Percentiles rank a stretch among this genome's conserved stretches.
Conservation (phyloP, 1,140 invertebrate genomes). For the Eubasilissa regina region DNA sequence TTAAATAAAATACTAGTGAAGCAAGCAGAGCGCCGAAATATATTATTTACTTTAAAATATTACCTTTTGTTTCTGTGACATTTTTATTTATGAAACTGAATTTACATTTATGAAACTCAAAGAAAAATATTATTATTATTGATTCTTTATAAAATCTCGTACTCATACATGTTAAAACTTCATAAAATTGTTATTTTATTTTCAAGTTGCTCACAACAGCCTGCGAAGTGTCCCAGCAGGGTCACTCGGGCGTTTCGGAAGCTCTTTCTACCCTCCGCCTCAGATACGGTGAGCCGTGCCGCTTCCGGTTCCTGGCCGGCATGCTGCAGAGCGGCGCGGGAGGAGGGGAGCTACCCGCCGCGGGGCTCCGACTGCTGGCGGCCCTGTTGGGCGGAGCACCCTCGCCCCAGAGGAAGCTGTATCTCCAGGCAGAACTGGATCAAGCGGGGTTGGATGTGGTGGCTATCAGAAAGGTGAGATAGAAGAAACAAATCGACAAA, state of each 20-base stretch:
- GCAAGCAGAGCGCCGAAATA: too few relatives aligned
- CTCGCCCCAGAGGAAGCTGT: constrained; percentile 83
- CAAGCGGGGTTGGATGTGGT: constrained; percentile 86
- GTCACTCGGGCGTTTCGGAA: constrained; percentile 89
- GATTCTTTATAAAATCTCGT: too few relatives aligned
- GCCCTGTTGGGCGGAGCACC: constrained; percentile 84
- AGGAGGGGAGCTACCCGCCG: constrained; percentile 82
- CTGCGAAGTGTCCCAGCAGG: constrained; percentile 80
- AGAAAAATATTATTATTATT: too few relatives aligned
- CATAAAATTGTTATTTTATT: constrained; percentile 51
- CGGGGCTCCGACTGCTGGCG: constrained; percentile 89
- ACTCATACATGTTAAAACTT: too few relatives aligned
- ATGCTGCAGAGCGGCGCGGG: constrained; percentile 82
- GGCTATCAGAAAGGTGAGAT: constrained; percentile 79
- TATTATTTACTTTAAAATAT: too few relatives aligned
- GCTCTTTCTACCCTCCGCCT: constrained; percentile 91
- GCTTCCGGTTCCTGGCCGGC: constrained; percentile 91
- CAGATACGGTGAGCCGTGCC: constrained; percentile 91
- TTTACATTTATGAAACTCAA: too few relatives aligned
- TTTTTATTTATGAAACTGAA: too few relatives aligned
- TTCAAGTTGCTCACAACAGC: constrained; percentile 83
- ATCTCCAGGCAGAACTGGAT: constrained; percentile 91
- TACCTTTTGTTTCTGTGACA: too few relatives aligned
- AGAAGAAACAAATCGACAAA: too few relatives aligned
- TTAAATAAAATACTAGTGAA: too few relatives aligned